phyloP scores from a whole-genome alignment of 2,113 vertebrate species.

The Mastomys coucha region DNA sequence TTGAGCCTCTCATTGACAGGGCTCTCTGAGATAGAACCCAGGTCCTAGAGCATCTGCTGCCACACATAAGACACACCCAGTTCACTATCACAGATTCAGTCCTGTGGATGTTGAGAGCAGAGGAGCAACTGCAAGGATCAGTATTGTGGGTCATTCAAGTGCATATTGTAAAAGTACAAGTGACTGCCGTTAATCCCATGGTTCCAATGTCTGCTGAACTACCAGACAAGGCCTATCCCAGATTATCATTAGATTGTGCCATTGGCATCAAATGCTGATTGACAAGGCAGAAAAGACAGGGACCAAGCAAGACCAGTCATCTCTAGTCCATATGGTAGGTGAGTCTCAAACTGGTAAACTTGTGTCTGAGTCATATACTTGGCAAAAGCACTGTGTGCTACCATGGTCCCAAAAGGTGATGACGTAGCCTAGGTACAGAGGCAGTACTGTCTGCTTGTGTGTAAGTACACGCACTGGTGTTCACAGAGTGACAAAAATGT shows the following conservation, averaged over 20 bases:
- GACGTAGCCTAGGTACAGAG: not conserved
- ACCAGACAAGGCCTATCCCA: not conserved
- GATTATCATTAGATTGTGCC: not conserved
- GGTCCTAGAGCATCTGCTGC: not conserved
- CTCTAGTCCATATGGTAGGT: constrained; percentile 4
- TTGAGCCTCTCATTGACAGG: constrained; percentile 7
- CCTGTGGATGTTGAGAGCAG: not conserved
- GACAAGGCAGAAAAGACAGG: not conserved
- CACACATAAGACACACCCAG: not conserved
- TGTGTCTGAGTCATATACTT: not conserved
- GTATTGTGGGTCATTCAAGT: constrained; percentile 30
- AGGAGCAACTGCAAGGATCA: not conserved
- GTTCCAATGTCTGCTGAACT: constrained; percentile 6
- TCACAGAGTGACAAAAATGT: not conserved
- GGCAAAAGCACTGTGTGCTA: not conserved
- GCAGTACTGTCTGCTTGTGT: not conserved
- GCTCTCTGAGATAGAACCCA: not conserved
- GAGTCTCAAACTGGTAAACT: not conserved
- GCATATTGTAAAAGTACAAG: not conserved
- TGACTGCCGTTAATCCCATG: not conserved
- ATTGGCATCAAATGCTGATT: not conserved
- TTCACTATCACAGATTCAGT: constrained; percentile 15
- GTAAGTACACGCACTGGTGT: too few species aligned
- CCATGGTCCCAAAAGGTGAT: not conserved
- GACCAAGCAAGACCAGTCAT: not conserved